Percentiles rank a stretch among this genome's conserved stretches.
Conservation (phyloP, 2,797 vertebrate species). For the Chaetophractus vellerosus region DNA sequence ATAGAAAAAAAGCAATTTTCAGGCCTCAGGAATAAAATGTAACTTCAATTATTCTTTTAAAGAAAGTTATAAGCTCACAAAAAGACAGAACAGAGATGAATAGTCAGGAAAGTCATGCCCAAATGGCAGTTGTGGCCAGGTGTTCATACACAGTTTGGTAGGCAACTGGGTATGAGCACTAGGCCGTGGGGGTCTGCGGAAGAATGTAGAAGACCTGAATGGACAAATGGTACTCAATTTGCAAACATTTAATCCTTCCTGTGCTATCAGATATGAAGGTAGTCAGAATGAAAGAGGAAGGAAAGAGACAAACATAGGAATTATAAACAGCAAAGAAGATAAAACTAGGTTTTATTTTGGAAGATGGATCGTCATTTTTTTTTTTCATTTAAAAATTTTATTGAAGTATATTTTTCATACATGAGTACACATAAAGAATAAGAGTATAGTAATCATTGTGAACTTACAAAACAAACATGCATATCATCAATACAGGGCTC, state of each 20-base stretch:
- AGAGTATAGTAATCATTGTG: too few species aligned
- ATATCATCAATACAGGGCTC: too few species aligned
- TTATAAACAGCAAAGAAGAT: not conserved
- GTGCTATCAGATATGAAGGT: not conserved
- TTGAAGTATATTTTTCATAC: too few species aligned
- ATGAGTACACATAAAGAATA: too few species aligned
- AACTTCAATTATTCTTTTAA: constrained; percentile 54
- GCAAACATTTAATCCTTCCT: not conserved
- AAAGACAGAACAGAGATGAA: not conserved
- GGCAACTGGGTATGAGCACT: not conserved
- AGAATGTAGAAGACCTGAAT: not conserved
- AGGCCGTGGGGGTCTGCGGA: too few species aligned
- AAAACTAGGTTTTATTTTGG: constrained; percentile 35
- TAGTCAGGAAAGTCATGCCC: not conserved
- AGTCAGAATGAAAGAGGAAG: constrained; percentile 27
- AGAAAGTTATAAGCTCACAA: not conserved
- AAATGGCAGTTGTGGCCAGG: not conserved
- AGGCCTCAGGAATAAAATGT: constrained; percentile 13
- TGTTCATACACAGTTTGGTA: not conserved
- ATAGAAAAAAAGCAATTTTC: not conserved
- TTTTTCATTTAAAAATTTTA: too few species aligned
- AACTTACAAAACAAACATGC: too few species aligned
- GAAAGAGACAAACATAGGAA: not conserved
- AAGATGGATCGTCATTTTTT: not conserved
- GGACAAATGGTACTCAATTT: not conserved